Evolutionary conservation across 2,797 vertebrate genomes (phyloP), one percentile per base, ranked within the genome.

Genomic region (Lycodopsis pacificus): DNA sequence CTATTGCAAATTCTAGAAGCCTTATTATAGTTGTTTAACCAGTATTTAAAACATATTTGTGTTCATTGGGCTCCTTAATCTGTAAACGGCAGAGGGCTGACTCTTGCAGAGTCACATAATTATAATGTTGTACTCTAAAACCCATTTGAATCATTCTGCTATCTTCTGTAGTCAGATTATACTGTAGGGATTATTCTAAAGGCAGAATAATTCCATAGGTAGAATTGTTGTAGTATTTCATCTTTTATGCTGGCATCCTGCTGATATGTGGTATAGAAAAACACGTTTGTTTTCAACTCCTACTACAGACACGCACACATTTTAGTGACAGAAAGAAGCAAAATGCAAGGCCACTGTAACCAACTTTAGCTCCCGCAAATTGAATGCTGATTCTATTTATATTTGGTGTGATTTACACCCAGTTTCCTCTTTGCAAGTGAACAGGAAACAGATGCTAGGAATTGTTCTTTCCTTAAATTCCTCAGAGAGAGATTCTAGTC

Each of bases 361-460:
- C 87, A 90, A 66, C 92, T 88, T 88, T 86, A 89, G 89, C 85
- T 92, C 82, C 85, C 90, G 90, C 90, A 91, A 91, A 90, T 90
- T 91, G 82, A 93, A 93, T 95, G 91, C 94, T 88, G 92, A 90
- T 94, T 95, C 96, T 99, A 98, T 98, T 98, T 98, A 96, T 97
- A 96, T 93, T 91, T 94, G 66, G 91, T 93, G 91, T 97, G 95
- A 97, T 97, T 97, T 97, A 96, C 95, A 95, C 94, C 91, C 95
- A 85, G 95, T 95, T 97, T 98, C 96, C 97, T 97, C 94, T 91
- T 94, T 95, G 92, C 94, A 94, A 97, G 95, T 94, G 96, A 96
- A 90, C 96, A 98, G 97, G 97, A 99, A 99, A 97, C 98, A 99
- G 97, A 98, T 99, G 97, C 93, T 94, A 93, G 95, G 96, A 97